Evolutionary conservation across 2,113 vertebrate species (phyloP), one percentile per base, ranked within the genome.

Genomic region (Gymnogyps californianus): DNA sequence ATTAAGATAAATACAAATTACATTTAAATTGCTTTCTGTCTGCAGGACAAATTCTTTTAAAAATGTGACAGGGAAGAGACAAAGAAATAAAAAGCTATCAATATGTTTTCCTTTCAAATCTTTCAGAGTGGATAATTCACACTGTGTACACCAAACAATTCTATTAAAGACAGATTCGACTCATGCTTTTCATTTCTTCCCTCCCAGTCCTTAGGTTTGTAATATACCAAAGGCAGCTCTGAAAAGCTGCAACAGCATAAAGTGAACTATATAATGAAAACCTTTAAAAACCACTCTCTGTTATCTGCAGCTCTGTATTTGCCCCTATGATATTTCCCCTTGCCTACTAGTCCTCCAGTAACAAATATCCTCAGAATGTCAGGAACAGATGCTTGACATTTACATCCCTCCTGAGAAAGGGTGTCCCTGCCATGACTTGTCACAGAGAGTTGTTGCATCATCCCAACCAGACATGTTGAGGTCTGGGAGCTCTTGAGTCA

Each of bases 1-100:
- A 83, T 92, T 93, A 86, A 86, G 66, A 95, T 92, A 85, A 97
- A 92, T 69, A 80, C 9, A 95, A 97, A 46, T 52, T 80, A 12
- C 22, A 87, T 95, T 96, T 80, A 62, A 91, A 66, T 75, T 85
- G 2, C 29, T 92, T 84, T 91, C 49, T 87, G 20, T 72, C 31
- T 85, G 11, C 5, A 93, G 67, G 22, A 55, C 14, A 86, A 82
- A 81, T 78, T 90, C 40, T 83, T 2, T 84, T 36, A 86, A 95
- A 85, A 54, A 78, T 55, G 9, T 70, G 31, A 67, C 9, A 52
- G 51, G 19, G 29, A 87, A 87, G 85, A 83, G 51, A 21, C 16
- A 47, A 58, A 70, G 22, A 76, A 32, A 59, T 81, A 87, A 29
- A 93, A 87, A 70, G 32, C 7, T 52, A 54, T 55, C 74, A n/a